Base-by-base conservation (phyloP, 2,797 vertebrate species). In the Gymnoscopelus microlampas region DNA sequence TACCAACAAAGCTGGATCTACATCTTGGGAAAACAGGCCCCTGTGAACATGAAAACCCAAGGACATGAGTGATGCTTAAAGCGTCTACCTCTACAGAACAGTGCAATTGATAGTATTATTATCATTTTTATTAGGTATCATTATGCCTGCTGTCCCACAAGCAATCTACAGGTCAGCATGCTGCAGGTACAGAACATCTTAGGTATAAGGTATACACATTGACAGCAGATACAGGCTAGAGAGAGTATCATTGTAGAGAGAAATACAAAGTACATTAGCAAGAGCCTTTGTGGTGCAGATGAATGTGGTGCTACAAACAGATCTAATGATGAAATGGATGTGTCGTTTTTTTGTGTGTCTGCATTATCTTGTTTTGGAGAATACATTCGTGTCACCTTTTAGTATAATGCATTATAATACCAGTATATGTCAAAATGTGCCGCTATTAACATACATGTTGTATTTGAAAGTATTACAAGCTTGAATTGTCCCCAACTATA, bases 151-250 rank as follows among this genome's bases (percentile, higher is more conserved):
- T 71, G 76, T 79, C 83, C 82, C 81, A 78, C 89, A 85, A 81
- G 85, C 84, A 80, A 71, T 84, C 73, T 82, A 87, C 80, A 77
- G 81, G 77, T 84, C 68, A 67, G 83, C 92, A 94, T 93, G 91
- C 92, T 83, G 81, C 77, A 76, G 70, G 75, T 74, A 85, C 59
- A 59, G 82, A 77, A 84, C 71, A 60, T 86, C 68, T 82, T 62
- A 69, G 29, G 50, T 56, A 63, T 61, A 75, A 58, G 55, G 81
- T 69, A 76, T 71, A 82, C 57, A 82, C 70, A 19, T 66, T 76
- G 81, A 83, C 81, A 88, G 86, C 75, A 76, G 77, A 4, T 64
- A 64, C n/a, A 66, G 71, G 70, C 54, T 81, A 78, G 50, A 76
- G 70, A 78, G 50, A 76, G 70, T 73, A 86, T 74, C 68, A 71